Evolutionary conservation across 1,140 invertebrate species (phyloP), one percentile per base, ranked within the genome.

Genomic region (Philotrypesis tridentata): DNA sequence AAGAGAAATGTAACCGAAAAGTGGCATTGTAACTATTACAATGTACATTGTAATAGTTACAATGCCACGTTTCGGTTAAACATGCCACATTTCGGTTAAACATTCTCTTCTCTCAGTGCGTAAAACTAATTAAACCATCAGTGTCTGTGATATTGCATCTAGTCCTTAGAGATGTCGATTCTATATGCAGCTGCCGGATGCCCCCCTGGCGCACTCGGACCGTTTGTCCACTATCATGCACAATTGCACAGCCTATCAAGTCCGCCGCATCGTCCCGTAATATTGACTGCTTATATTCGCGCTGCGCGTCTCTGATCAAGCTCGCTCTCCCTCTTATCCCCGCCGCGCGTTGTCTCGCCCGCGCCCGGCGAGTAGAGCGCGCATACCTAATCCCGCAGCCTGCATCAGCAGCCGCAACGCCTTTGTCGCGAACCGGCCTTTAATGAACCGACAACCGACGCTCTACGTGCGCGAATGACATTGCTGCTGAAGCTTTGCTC

Each of bases 251-350:
- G 33, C 33, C 33, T 55, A 55, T 55, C 48, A 7, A 21, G 21
- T 55, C 9, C 21, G 21, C 21, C 21, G 48, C 48, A 55, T 55
- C 48, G 37, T 67, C 31, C 9, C 65, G 65, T 48, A 37, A 43
- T 79, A 72, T 72, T 27, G 68, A 72, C 68, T 61, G 67, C 40
- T 71, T 71, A 68, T 70, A 55, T 60, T 71, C 27, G 31, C 21
- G 17, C 48, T 37, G 33, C 9, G 33, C 9, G 33, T 55, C 21
- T 55, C 21, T 17, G 76, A 78, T 78, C 29, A 60, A 78, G 70
- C 77, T 71, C 67, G 25, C 29, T 43, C 65, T 48, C 43, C 9
- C 17, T 8, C 33, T 7, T 21, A 55, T 6, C 17, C 33, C n/a
- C 29, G n/a, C 27, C 33, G 4, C 29, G 9, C 67, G 31, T 29